Conservation (phyloP, 2,797 vertebrate species). For the Holocentrus rufus region DNA sequence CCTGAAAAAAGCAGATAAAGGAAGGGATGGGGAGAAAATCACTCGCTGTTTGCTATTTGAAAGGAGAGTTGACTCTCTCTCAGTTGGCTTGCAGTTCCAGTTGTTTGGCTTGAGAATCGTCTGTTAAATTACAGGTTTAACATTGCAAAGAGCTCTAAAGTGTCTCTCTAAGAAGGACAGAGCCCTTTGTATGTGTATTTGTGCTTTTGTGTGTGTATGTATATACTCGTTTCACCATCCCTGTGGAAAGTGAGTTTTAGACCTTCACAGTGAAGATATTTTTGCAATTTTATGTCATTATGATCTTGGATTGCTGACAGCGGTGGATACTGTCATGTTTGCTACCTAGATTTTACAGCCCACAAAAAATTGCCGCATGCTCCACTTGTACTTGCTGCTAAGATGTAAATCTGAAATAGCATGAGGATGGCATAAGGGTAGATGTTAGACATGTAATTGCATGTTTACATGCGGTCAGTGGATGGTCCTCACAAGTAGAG, state of each 20-base stretch:
- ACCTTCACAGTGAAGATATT: no score
- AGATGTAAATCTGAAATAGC: constrained; percentile 30
- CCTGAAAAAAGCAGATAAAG: constrained; percentile 17
- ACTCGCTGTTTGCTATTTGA: constrained; percentile 8
- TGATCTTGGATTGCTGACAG: background rate
- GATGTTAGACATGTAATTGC: constrained; percentile 26
- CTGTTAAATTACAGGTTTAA: background rate
- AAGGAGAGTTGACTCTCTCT: background rate
- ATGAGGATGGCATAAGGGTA: constrained; percentile 22
- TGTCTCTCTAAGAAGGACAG: background rate
- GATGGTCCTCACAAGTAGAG: constrained; percentile 35
- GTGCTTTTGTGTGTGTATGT: background rate
- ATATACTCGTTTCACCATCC: background rate
- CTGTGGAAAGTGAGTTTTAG: no score
- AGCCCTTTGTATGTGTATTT: background rate
- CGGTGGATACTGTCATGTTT: background rate
- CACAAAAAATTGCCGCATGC: no score
- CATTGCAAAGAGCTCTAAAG: background rate
- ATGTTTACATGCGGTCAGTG: no score
- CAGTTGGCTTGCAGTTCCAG: background rate
- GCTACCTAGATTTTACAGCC: background rate
- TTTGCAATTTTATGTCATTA: background rate
- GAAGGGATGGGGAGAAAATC: background rate
- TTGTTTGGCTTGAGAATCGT: background rate
- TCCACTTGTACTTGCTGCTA: no score